These are phyloP conservation scores for Myiagra hebetior DNA, from an alignment of 2,113 vertebrate species.

Conservation along the genomic window DNA sequence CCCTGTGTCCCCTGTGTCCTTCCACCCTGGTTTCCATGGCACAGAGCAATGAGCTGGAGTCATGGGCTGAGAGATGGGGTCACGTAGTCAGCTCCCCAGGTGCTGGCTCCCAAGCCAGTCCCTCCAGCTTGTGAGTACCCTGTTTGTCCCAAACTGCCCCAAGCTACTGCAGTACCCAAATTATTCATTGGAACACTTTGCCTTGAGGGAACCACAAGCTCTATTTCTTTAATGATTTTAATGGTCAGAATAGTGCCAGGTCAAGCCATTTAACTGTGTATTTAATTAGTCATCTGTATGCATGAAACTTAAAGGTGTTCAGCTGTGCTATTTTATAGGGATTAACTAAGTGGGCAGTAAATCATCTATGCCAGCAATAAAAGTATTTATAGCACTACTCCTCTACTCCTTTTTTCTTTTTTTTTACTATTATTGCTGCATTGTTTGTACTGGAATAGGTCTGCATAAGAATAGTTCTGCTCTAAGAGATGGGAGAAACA, in stretches of 20 bases:
- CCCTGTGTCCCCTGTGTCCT: background rate
- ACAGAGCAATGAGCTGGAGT: background rate
- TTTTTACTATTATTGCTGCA: constrained; percentile 32
- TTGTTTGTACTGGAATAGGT: constrained; percentile 62
- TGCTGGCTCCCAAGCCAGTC: background rate
- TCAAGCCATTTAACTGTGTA: constrained; percentile 74
- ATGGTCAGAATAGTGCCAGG: constrained; percentile 72
- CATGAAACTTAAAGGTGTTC: constrained; percentile 77
- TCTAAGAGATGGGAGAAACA: constrained; percentile 31
- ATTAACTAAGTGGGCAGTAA: constrained; percentile 74
- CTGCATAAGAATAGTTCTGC: constrained; percentile 28
- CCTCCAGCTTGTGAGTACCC: background rate
- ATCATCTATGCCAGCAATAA: constrained; percentile 70
- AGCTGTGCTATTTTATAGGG: constrained; percentile 76
- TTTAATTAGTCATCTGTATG: constrained; percentile 81
- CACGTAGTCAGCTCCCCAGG: background rate
- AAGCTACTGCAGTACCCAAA: background rate
- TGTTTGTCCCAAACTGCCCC: background rate
- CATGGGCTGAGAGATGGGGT: background rate
- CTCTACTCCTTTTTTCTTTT: background rate
- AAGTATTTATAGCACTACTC: constrained; percentile 67
- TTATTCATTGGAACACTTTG: constrained; percentile 59
- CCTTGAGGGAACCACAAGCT: constrained; percentile 62
- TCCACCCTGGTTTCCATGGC: background rate
- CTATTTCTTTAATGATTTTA: constrained; percentile 72